A percentile compares a stretch with the other conserved stretches of the same genome.
Evolutionary conservation across 2,797 vertebrate species (phyloP).

Genomic region (Buceros bicornis): DNA sequence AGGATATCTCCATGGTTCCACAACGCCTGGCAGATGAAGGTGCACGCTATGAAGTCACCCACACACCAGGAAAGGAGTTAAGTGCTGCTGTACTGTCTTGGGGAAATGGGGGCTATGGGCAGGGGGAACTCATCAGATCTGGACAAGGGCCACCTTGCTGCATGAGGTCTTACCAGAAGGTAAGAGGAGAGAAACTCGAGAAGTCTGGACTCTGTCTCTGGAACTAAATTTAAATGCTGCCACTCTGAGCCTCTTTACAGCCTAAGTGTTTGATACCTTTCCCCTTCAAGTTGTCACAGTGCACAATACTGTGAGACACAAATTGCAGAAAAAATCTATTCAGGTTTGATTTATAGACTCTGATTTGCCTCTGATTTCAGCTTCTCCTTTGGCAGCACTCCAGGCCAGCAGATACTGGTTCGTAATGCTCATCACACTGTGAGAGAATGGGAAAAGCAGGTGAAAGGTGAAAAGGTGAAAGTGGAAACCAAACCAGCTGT

Average conservation of each 20-base stretch:
- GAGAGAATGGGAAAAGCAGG: background rate
- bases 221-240: background rate
- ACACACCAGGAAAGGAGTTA: background rate
- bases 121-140: background rate
- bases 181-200: background rate
- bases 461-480: background rate
- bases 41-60: background rate
- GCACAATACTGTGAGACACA: background rate
- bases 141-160: accelerated
- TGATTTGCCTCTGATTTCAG: background rate
- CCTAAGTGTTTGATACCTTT: background rate
- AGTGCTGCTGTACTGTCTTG: background rate
- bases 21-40: background rate
- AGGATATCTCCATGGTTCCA: background rate
- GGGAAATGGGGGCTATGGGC: background rate
- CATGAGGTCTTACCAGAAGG: background rate
- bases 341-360: background rate
- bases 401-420: background rate
- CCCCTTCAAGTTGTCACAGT: background rate
- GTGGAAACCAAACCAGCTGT: background rate
- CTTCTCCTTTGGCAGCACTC: background rate
- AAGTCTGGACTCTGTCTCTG: background rate
- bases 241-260: background rate
- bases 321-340: background rate
- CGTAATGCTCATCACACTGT: accelerated